Percentiles rank a stretch among this genome's conserved stretches.
Conservation (phyloP, 1,140 invertebrate species). For the Dinothrombium tinctorium region DNA sequence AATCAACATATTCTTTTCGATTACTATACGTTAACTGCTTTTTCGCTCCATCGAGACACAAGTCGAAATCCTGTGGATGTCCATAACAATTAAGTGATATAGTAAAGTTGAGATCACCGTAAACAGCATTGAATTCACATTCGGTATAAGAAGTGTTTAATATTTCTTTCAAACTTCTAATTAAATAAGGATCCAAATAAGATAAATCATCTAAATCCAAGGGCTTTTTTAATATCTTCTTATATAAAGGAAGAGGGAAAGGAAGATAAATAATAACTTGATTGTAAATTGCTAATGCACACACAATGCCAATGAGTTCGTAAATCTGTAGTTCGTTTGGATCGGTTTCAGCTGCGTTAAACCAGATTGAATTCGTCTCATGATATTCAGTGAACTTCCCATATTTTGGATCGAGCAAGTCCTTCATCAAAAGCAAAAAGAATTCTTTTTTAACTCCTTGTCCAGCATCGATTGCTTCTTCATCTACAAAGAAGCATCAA, state of each 20-base stretch:
- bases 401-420: conserved; percentile 85
- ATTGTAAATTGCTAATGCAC: conserved; percentile 90
- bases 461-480: conserved; percentile 89
- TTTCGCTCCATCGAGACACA: conserved; percentile 53
- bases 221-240: conserved; percentile 60
- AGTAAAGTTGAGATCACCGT: conserved; percentile 9
- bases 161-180: conserved; percentile 10
- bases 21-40: conserved; percentile 66
- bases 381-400: conserved; percentile 88
- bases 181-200: conserved; percentile 7
- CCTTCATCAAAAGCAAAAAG: conserved; percentile 66
- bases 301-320: conserved; percentile 61
- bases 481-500: too few relatives aligned
- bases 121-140: conserved; percentile 11
- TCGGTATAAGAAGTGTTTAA: conserved; percentile 6
- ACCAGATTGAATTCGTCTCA: conserved; percentile 77
- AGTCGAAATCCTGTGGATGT: conserved; percentile 36
- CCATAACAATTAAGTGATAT: conserved; percentile 14
- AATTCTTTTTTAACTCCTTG: conserved; percentile 83
- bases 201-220: conserved; percentile 9
- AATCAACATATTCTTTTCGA: conserved; percentile 68
- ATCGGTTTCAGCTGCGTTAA: conserved; percentile 34
- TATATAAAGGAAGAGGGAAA: conserved; percentile 81
- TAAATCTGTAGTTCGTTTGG: conserved; percentile 53
- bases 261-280: conserved; percentile 83